Percentiles rank a stretch among this genome's conserved stretches.
Conservation (phyloP, 2,113 vertebrate species). For the Chionodraco myersi region DNA sequence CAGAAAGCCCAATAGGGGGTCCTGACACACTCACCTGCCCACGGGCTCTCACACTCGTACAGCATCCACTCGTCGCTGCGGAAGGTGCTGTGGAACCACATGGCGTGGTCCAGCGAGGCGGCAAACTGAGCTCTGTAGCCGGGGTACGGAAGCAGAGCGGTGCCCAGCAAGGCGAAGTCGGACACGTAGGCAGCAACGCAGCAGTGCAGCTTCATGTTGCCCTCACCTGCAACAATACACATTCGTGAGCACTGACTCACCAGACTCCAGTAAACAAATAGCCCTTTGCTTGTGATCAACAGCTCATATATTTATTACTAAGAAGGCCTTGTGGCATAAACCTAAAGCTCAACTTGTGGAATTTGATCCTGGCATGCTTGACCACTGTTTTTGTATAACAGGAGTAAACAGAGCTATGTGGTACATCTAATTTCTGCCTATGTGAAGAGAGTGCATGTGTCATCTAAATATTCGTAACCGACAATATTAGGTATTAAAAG, state of each 20-base stretch:
- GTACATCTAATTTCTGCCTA: too few species aligned
- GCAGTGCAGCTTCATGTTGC: constrained; percentile 95
- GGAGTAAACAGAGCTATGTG: too few species aligned
- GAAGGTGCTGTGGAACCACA: constrained; percentile 97
- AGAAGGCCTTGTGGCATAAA: too few species aligned
- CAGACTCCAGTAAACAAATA: too few species aligned
- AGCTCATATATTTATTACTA: too few species aligned
- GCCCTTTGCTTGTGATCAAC: too few species aligned
- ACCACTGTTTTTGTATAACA: too few species aligned
- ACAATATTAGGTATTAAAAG: too few species aligned
- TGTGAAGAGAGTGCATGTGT: too few species aligned
- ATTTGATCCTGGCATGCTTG: too few species aligned
- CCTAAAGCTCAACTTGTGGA: too few species aligned
- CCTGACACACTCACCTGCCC: constrained; percentile 87
- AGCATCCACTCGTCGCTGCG: constrained; percentile 96
- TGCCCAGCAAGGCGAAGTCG: constrained; percentile 90
- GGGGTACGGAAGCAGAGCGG: constrained; percentile 85
- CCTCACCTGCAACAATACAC: constrained; percentile 77
- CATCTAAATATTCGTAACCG: too few species aligned
- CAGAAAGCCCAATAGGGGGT: neutral
- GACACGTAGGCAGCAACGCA: constrained; percentile 96
- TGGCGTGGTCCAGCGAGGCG: constrained; percentile 93
- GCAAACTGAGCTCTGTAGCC: constrained; percentile 77
- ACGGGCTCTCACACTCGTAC: constrained; percentile 94
- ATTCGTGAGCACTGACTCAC: neutral